These are phyloP conservation scores for Ceratina australensis DNA, from an alignment of 1,140 invertebrate genomes.

Conservation along the genomic window DNA sequence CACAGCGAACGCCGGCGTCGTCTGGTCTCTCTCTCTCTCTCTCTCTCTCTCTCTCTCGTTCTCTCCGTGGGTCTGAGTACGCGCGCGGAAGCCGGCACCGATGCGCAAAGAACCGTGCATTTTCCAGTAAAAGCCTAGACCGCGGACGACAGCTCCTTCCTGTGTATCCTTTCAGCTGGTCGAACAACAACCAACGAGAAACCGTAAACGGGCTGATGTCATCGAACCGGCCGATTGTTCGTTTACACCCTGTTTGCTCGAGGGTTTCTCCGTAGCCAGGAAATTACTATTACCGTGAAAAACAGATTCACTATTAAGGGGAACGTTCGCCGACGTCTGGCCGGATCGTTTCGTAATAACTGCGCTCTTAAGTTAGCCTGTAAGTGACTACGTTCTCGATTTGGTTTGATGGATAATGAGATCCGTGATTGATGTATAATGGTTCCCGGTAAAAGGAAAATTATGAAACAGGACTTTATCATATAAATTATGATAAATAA, in stretches of 20 bases:
- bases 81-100: constrained; percentile 1
- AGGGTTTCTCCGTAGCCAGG: constrained; percentile 37
- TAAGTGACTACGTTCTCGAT: constrained; percentile 26
- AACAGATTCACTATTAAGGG: constrained; percentile 41
- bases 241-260: constrained; percentile 36
- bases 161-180: constrained; percentile 51
- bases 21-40: constrained; percentile 21
- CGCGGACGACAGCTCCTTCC: constrained; percentile 60
- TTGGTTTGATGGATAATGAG: constrained; percentile 50
- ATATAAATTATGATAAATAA: no score
- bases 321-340: constrained; percentile 24
- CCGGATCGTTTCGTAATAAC: constrained; percentile 18
- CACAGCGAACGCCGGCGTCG: constrained; percentile 50
- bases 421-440: constrained; percentile 21
- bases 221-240: constrained; percentile 52
- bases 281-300: constrained; percentile 47
- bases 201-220: constrained; percentile 50
- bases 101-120: constrained; percentile 59
- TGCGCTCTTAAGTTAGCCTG: no score
- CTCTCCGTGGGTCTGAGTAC: no score
- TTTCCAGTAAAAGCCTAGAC: constrained; percentile 61
- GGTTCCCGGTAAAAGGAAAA: constrained; percentile 26
- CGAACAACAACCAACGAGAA: constrained; percentile 46
- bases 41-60: no score
- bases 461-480: not conserved